Evolutionary conservation across 2,113 vertebrate genomes (phyloP), one percentile per base, ranked within the genome.

Genomic region (Nibea coibor): DNA sequence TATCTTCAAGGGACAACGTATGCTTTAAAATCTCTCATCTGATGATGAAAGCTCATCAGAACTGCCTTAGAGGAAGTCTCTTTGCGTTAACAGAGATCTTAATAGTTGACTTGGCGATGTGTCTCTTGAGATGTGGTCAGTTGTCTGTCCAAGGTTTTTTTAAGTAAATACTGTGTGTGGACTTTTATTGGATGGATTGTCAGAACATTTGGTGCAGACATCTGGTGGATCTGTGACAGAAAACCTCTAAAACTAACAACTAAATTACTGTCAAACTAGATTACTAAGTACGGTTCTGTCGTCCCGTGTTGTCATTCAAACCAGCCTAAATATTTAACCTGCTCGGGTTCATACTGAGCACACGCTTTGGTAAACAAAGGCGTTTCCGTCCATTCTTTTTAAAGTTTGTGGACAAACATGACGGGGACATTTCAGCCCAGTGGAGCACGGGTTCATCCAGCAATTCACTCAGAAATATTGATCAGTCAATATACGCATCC

Each of bases 401-500:
- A 45, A 39, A 45, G 43, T 45, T 14, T 3, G 43, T 45, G 43
- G 43, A 45, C 28, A 64, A 28, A 39, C 28, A 50, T 0, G 31
- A 26, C 14, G 20, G 63, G 0, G 16, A 16, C 39, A 39, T 65
- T 51, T 45, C 28, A 43, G 63, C 43, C 45, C 45, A 59, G 22
- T 17, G 26, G 43, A 79, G 43, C 43, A 22, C 16, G 26, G 10
- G 16, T 24, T 67, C 20, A 57, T 20, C 28, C 45, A 71, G 16
- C 17, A n/a, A 3, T 20, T 66, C 63, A 50, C 64, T 71, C 35
- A 71, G 63, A 81, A 77, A 77, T 15, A 71, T 65, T 14, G 17
- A 83, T 83, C 68, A 31, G 35, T 35, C 74, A 14, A 17, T 26
- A 58, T 80, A 47, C 16, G 57, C 57, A 20, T 69, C 66, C 70